Evolutionary conservation across 2,888 invertebrate species (phyloP), one percentile per base, ranked within the genome.

Genomic region (Opisthograptis luteolata): DNA sequence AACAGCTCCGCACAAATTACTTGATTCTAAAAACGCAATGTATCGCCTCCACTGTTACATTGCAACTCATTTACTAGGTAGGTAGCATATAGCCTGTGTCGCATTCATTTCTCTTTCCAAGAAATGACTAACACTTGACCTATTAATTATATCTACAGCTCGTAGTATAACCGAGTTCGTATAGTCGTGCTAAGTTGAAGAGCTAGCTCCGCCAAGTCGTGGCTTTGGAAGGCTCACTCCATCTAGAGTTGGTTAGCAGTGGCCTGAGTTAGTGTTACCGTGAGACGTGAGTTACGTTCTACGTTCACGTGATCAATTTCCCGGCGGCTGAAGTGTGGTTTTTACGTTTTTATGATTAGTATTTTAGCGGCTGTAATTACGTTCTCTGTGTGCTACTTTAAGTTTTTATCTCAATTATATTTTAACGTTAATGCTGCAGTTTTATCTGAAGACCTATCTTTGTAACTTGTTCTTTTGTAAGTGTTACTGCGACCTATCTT

Each of bases 361-460:
- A 31, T 19, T 44, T 43, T 13, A 24, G n/a, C 24, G 10, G 9
- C 4, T 15, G 10, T 39, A 32, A 36, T 36, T 28, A 27, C 19
- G 13, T 13, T 36, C n/a, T 19, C 27, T 15, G 24, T 8, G 24
- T 10, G 19, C 13, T 25, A 15, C 25, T 12, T 44, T 31, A 24
- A 44, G 10, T 25, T 45, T 41, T 37, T 36, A 44, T 44, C 30
- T 36, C 2, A 3, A 30, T 40, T 15, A 27, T n/a, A 19, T 34
- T 31, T 45, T 24, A 20, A 24, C 31, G 22, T 13, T 37, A 13
- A 30, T 37, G 12, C n/a, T 37, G 12, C n/a, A 5, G 19, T 24
- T 10, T 34, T 40, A 40, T 40, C 40, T 47, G 25, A 40, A 34
- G 20, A 34, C 22, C 22, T 19, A 32, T 39, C 20, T 39, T 15